Evolutionary conservation across 1,140 invertebrate genomes (phyloP).

Genomic region (Ceratosolen solmsi): DNA sequence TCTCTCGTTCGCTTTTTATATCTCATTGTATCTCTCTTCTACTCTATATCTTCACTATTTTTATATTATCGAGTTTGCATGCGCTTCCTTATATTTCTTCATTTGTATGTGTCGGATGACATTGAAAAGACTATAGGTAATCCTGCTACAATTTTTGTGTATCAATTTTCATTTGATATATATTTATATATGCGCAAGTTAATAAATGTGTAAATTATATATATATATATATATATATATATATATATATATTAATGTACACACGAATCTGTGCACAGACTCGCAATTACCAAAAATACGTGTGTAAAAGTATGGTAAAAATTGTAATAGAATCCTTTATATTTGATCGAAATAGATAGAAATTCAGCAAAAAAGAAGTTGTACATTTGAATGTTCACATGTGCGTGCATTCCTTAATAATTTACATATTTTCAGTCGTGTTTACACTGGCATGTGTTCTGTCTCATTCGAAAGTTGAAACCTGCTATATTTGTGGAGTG

Average conservation of each 20-base stretch:
- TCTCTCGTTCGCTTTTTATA: neutral
- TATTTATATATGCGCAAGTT: neutral
- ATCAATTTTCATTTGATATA: neutral
- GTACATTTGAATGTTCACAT: neutral
- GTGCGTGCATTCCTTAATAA: neutral
- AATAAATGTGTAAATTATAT: neutral
- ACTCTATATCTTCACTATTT: neutral
- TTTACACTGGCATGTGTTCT: neutral
- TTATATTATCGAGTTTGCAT: neutral
- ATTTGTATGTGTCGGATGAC: neutral
- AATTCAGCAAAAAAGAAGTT: neutral
- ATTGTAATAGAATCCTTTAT: no score
- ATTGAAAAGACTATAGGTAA: neutral
- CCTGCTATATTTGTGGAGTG: slow-evolving; percentile 4
- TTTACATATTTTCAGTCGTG: neutral
- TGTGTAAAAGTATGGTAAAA: neutral
- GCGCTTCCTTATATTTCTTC: neutral
- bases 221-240: neutral
- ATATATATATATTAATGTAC: no score
- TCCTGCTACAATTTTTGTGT: neutral
- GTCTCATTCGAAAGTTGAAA: neutral
- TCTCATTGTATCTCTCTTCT: neutral
- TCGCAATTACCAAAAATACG: no score
- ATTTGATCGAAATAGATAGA: neutral
- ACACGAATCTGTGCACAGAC: no score